These are phyloP conservation scores for Anoplius nigerrimus DNA, from an alignment of 2,888 invertebrate species.

Conservation along the genomic window DNA sequence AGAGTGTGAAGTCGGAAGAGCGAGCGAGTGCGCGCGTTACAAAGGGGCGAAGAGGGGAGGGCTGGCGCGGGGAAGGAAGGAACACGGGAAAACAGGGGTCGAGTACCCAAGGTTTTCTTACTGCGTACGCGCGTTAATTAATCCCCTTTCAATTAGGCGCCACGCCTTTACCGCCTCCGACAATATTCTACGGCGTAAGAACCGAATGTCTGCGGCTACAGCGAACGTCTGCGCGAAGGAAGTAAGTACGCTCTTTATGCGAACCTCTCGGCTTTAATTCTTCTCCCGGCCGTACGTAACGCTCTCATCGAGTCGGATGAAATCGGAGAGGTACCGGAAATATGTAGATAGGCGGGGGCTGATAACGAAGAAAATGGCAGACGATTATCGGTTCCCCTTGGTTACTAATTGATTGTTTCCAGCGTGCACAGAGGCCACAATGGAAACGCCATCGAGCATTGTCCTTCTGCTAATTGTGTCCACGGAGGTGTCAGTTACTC, in stretches of 20 bases:
- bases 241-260: slow-evolving; percentile 13
- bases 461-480: background rate
- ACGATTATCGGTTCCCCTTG: too few relatives aligned
- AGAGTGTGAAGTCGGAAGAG: background rate
- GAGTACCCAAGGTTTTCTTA: slow-evolving; percentile 52
- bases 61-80: slow-evolving; percentile 11
- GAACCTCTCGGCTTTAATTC: background rate
- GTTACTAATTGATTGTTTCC: too few relatives aligned
- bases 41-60: too few relatives aligned
- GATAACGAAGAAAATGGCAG: too few relatives aligned
- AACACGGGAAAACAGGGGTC: slow-evolving; percentile 26
- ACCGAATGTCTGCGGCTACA: slow-evolving; percentile 36
- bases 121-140: slow-evolving; percentile 54
- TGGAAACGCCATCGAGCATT: background rate
- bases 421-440: too few relatives aligned
- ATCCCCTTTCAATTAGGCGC: slow-evolving; percentile 58
- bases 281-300: too few relatives aligned
- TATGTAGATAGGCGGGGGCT: too few relatives aligned
- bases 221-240: slow-evolving; percentile 34
- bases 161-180: slow-evolving; percentile 43
- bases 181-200: slow-evolving; percentile 43
- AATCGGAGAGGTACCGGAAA: too few relatives aligned
- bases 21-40: too few relatives aligned
- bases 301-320: too few relatives aligned
- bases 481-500: slow-evolving; percentile 4